Conservation (phyloP, 2,888 invertebrate genomes). For the Coenonympha arcania region DNA sequence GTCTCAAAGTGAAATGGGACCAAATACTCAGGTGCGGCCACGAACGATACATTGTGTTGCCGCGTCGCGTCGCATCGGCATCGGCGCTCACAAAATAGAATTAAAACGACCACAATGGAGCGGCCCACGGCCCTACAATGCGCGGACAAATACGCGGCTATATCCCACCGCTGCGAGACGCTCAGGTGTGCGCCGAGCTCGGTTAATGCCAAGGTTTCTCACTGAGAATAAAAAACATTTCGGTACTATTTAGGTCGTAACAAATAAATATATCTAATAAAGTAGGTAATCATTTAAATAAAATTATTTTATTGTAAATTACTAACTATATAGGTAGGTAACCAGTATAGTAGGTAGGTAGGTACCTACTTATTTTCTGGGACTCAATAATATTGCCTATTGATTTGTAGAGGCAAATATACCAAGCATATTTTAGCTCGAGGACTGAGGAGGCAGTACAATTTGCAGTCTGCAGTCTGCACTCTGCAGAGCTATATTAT, state of each 20-base stretch:
- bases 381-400: not conserved
- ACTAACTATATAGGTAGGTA: not conserved
- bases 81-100: conserved; percentile 54
- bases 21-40: conserved; percentile 64
- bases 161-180: conserved; percentile 37
- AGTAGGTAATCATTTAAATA: too few relatives aligned
- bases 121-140: conserved; percentile 56
- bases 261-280: too few relatives aligned
- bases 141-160: conserved; percentile 47
- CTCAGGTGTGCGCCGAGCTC: conserved; percentile 36
- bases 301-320: too few relatives aligned
- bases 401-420: too few relatives aligned
- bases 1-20: conserved; percentile 53
- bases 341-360: not conserved
- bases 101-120: conserved; percentile 65
- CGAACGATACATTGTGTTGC: conserved; percentile 51
- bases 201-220: conserved; percentile 27
- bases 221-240: conserved; percentile 14
- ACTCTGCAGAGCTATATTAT: too few relatives aligned
- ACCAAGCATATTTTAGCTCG: too few relatives aligned
- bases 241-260: too few relatives aligned
- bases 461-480: too few relatives aligned
- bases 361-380: not conserved
- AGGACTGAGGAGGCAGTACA: too few relatives aligned
- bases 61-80: conserved; percentile 37